A percentile compares a stretch with the other conserved stretches of the same genome.
phyloP scores from a whole-genome alignment of 2,113 vertebrate genomes.

The Picathartes gymnocephalus region DNA sequence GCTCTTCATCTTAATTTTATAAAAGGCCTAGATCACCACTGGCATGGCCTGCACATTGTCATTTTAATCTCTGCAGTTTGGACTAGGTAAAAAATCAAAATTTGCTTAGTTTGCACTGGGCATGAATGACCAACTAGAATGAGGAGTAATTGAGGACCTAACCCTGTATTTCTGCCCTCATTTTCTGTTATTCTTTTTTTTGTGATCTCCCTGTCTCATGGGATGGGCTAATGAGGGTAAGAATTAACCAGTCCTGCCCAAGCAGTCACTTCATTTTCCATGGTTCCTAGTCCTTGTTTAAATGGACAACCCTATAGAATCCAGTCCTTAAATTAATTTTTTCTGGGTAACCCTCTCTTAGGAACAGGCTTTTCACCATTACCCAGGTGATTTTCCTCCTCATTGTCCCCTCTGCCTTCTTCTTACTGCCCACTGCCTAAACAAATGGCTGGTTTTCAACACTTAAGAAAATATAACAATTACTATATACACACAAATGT shows the following conservation, averaged over 20 bases:
- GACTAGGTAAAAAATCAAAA: not conserved
- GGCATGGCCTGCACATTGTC: not conserved
- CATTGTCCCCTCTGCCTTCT: not conserved
- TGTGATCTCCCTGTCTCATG: not conserved
- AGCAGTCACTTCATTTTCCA: not conserved
- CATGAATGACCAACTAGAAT: not conserved
- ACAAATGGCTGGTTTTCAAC: not conserved
- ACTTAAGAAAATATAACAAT: not conserved
- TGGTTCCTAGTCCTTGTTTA: not conserved
- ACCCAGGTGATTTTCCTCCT: not conserved
- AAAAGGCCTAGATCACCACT: not conserved
- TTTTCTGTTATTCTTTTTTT: not conserved
- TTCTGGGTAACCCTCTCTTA: not conserved
- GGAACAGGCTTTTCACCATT: not conserved
- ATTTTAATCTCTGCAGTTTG: not conserved
- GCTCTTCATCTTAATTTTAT: not conserved
- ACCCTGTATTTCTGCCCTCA: not conserved
- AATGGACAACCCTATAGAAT: not conserved
- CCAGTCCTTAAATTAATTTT: not conserved
- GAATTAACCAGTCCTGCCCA: not conserved
- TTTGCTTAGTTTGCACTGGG: not conserved
- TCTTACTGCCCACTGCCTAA: not conserved
- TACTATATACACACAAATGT: not conserved
- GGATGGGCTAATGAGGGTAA: not conserved
- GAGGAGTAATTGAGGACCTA: not conserved